Conservation (phyloP, 2,113 vertebrate genomes). For the Egretta garzetta region DNA sequence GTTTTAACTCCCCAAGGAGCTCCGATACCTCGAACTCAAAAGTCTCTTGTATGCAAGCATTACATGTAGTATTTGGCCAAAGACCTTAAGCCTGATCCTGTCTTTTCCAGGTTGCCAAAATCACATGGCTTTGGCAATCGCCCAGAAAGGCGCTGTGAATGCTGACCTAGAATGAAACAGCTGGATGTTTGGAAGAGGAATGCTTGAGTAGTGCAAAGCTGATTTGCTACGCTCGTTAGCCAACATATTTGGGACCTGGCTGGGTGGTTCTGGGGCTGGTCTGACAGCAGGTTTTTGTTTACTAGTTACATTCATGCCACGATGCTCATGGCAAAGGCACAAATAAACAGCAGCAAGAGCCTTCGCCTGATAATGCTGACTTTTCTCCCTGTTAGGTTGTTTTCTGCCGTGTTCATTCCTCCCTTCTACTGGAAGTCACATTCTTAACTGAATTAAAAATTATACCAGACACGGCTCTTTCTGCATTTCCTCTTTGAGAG, state of each 20-base stretch:
- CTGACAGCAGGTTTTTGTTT: constrained; percentile 40
- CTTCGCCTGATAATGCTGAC: not conserved
- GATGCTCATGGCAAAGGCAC: not conserved
- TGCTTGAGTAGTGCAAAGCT: constrained; percentile 19
- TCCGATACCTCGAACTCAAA: fast-evolving
- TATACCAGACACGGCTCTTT: constrained; percentile 41
- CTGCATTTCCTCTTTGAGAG: constrained; percentile 42
- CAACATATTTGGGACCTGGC: constrained; percentile 1
- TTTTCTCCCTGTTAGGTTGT: not conserved
- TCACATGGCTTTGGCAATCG: not conserved
- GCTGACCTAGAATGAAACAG: constrained; percentile 42
- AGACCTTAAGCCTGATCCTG: constrained; percentile 11
- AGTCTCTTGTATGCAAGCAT: not conserved
- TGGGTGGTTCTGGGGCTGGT: not conserved
- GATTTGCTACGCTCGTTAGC: constrained; percentile 25
- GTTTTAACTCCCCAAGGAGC: not conserved
- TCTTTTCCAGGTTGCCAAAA: constrained; percentile 24
- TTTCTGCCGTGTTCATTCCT: not conserved
- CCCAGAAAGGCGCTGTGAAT: not conserved
- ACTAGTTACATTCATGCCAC: not conserved
- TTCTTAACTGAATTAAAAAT: constrained; percentile 51
- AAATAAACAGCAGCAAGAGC: constrained; percentile 1
- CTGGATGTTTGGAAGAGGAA: constrained; percentile 49
- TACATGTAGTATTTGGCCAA: not conserved
- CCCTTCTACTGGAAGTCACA: constrained; percentile 24